Evolutionary conservation across 2,797 vertebrate species (phyloP).

Genomic region (Mareca strepera): DNA sequence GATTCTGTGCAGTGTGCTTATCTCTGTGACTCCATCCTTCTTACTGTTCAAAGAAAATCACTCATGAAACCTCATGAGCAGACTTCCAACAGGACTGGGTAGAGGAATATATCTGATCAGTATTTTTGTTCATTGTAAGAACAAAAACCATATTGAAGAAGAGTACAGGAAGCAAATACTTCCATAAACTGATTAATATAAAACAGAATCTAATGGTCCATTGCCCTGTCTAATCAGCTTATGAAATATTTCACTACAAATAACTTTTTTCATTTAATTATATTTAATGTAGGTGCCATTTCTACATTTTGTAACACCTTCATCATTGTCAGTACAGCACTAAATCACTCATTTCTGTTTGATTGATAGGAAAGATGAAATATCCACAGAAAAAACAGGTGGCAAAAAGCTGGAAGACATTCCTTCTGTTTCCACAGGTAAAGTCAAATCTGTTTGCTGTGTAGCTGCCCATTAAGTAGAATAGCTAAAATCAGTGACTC

Average conservation of each 20-base stretch:
- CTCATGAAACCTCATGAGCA: not conserved
- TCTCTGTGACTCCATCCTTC: not conserved
- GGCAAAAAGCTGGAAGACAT: conserved; percentile 48
- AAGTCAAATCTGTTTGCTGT: not conserved
- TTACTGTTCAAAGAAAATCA: not conserved
- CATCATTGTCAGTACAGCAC: not conserved
- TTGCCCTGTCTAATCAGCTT: not conserved
- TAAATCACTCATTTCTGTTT: conserved; percentile 33
- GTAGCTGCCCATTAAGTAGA: not conserved
- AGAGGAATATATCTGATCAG: not conserved
- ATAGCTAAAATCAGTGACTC: not conserved
- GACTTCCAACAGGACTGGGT: not conserved
- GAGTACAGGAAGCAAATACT: not conserved
- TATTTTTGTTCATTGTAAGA: not conserved
- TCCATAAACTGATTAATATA: not conserved
- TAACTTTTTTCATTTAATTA: not conserved
- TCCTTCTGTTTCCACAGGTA: conserved; percentile 68
- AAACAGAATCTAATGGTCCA: not conserved
- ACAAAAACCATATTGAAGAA: not conserved
- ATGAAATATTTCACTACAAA: not conserved
- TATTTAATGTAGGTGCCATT: not conserved
- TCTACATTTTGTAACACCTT: not conserved
- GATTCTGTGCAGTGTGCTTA: not conserved
- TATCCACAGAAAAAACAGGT: conserved; percentile 52
- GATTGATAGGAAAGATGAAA: conserved; percentile 74